Evolutionary conservation across 2,888 invertebrate genomes (phyloP).

Genomic region (Doris montereyensis): DNA sequence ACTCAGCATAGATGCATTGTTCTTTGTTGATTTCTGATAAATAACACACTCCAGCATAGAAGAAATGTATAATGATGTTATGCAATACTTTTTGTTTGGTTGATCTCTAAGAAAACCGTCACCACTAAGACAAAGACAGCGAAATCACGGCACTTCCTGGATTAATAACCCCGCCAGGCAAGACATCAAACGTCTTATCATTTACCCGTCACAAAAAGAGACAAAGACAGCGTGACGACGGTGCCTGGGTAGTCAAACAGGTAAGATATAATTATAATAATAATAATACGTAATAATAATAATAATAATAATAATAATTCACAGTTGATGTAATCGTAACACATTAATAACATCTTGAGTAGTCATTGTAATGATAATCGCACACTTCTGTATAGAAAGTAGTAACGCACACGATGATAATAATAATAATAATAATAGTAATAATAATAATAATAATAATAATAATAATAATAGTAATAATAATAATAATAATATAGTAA

Average conservation of each 20-base stretch:
- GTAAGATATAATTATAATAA: conserved; percentile 71
- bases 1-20: no score
- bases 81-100: no score
- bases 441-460: background rate
- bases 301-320: background rate
- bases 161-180: background rate
- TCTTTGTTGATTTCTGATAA: no score
- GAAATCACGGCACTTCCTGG: no score
- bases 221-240: conserved; percentile 46
- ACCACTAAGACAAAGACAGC: background rate
- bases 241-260: conserved; percentile 76
- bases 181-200: background rate
- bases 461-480: background rate
- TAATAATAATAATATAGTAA: background rate
- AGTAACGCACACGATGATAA: no score
- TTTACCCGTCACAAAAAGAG: conserved; percentile 43
- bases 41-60: no score
- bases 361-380: background rate
- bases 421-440: background rate
- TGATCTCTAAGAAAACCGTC: no score
- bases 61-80: no score
- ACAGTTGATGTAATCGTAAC: conserved; percentile 76
- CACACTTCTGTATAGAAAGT: background rate
- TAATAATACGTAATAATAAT: background rate
- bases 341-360: conserved; percentile 76